phyloP scores from a whole-genome alignment of 2,797 vertebrate genomes.

The Erethizon dorsatum region DNA sequence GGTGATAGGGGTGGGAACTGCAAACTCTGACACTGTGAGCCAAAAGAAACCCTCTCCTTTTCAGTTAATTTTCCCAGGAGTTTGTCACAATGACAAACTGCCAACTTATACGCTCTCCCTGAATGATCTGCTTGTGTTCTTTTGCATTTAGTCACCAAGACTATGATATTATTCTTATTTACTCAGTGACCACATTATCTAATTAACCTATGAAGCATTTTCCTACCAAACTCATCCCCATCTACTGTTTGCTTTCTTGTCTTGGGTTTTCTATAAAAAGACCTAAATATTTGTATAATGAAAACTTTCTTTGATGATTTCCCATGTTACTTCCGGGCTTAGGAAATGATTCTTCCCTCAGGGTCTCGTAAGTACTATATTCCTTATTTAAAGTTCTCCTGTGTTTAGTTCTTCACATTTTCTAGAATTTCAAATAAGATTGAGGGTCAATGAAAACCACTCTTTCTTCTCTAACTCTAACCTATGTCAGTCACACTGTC shows the following conservation, averaged over 20 bases:
- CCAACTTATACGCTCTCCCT: rapidly evolving
- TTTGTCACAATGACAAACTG: neutral
- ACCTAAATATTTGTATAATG: neutral
- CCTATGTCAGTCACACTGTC: neutral
- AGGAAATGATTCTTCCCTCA: neutral
- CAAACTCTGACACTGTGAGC: neutral
- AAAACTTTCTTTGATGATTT: neutral
- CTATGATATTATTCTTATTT: neutral
- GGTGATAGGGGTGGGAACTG: no score
- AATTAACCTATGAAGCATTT: neutral
- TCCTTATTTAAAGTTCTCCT: neutral
- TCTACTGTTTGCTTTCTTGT: neutral
- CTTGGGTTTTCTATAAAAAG: conserved; percentile 15
- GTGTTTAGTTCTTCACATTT: conserved; percentile 6
- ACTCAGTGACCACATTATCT: neutral
- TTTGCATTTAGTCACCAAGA: neutral
- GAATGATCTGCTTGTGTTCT: neutral
- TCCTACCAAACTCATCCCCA: neutral
- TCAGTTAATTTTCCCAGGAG: neutral
- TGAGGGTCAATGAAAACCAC: neutral
- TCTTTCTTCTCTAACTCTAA: neutral
- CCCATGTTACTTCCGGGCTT: neutral
- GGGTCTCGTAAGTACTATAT: neutral
- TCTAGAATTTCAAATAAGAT: neutral
- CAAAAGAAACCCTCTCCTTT: neutral